Evolutionary conservation across 1,140 invertebrate species (phyloP), one percentile per base, ranked within the genome.

Genomic region (Globodera ellingtonae): DNA sequence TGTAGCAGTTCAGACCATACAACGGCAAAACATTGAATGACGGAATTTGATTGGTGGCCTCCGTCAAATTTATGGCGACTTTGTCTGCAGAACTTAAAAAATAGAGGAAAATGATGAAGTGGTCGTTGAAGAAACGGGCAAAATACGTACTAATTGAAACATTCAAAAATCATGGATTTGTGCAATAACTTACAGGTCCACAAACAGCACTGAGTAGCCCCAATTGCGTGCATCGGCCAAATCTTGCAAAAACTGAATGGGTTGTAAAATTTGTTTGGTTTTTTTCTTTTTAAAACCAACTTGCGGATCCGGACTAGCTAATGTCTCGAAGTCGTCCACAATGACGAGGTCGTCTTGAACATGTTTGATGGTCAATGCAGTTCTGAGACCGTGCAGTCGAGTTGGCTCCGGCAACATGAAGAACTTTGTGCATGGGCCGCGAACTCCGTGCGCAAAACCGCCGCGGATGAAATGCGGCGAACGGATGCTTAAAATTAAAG

Each of bases 21-120:
- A 93, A 93, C 48, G 97, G 96, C 94, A 98, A 96, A n/a, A 98
- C 90, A 90, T 96, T 98, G 6, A 96, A 92, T 87, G 95, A 93
- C 77, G 92, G 92, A 47, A 97, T 91, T 7, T 88, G 77, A 84
- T 94, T 93, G 21, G 93, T 93, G 5, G 96, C 95, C 44, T 83
- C 84, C 3, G 83, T 59, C 18, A 86, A 67, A 56, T 87, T 88
- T 44, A 67, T n/a, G 15, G 83, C 15, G 10, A 85, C 56, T 7
- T 84, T 65, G 52, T 74, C 46, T 0, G 67, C 65, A 24, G 81
- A 84, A 13, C 73, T 84, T 5, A 78, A 74, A 77, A 21, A 1
- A n/a, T n/a, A n/a, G 9, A 47, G 48, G 15, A 35, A 35, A 18
- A 3, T 74, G 46, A 4, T 79, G 0, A 79, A 46, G 7, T 46